A percentile compares a stretch with the other conserved stretches of the same genome.
Evolutionary conservation across 2,113 vertebrate genomes (phyloP).

Genomic region (Peromyscus maniculatus): DNA sequence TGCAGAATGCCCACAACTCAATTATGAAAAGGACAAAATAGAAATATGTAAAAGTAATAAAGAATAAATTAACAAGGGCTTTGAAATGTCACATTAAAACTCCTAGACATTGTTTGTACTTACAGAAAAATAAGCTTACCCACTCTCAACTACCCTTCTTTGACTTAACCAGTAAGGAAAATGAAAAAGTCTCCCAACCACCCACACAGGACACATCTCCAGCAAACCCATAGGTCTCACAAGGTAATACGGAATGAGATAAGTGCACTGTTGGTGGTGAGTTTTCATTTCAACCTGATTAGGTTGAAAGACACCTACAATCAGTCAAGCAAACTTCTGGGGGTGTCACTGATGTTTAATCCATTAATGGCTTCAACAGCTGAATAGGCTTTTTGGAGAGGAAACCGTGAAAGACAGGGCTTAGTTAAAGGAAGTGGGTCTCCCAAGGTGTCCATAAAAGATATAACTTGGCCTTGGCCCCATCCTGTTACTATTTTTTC

Average conservation of each 20-base stretch:
- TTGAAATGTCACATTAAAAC: constrained; percentile 41
- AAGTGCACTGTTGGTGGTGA: background rate
- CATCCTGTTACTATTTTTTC: background rate
- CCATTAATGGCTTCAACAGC: background rate
- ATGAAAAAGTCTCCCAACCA: background rate
- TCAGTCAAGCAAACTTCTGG: background rate
- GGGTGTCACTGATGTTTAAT: background rate
- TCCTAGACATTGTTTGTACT: constrained; percentile 30
- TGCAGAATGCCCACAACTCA: constrained; percentile 36
- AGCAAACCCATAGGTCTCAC: background rate
- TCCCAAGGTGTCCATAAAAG: background rate
- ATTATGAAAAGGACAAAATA: constrained; percentile 70
- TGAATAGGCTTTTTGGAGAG: too few species aligned
- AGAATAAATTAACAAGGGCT: constrained; percentile 53
- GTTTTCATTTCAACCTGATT: too few species aligned
- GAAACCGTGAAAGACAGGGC: background rate
- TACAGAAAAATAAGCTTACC: background rate
- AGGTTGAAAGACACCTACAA: background rate
- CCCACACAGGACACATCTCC: background rate
- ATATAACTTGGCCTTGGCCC: background rate
- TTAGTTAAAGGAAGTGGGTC: background rate
- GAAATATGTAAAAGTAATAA: constrained; percentile 47
- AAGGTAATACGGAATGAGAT: background rate
- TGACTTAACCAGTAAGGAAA: background rate
- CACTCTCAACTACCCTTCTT: background rate